Evolutionary conservation across 2,888 invertebrate genomes (phyloP), one percentile per base, ranked within the genome.

Genomic region (Steinernema hermaphroditum): DNA sequence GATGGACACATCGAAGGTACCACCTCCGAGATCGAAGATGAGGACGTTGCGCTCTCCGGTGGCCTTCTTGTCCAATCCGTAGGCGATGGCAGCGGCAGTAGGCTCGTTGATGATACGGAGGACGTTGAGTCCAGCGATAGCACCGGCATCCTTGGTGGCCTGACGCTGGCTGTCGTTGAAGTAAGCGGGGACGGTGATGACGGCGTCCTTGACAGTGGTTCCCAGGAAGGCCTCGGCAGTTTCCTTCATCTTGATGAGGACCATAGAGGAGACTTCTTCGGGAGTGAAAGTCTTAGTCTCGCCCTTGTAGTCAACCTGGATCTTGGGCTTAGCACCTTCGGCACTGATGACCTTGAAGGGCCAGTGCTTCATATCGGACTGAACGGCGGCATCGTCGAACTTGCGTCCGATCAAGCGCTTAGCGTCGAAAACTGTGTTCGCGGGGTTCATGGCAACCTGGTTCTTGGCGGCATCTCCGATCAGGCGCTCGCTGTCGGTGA

Each of bases 101-200:
- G 88, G 88, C 75, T 89, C 89, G 79, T 89, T 89, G 74, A 89
- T 88, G 72, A 89, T 88, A 70, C 88, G 82, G 57, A 88, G 80
- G 29, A 89, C 88, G 76, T 89, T 88, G 19, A 89, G 80, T 6
- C 88, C 88, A 43, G 88, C 86, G 71, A 89, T 89, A 32, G 79
- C 76, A 0, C 88, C 88, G 0, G 88, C 88, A 75, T 88, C 87
- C 78, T 87, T 88, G 14, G 88, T 88, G 2, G 93, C 91, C 84
- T 91, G 91, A 54, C 91, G 88, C 83, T 91, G 91, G 0, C 90
- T 89, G 83, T 90, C 90, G 83, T 90, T 90, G 87, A 91, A 91
- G 86, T 92, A 92, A 2, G 93, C 92, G 22, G 94, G 91, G 80
- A 93, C 93, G 75, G 93, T 93, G 84, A 94, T 91, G 19, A 93